phyloP scores from a whole-genome alignment of 2,888 invertebrate genomes.

The Callinectes sapidus region DNA sequence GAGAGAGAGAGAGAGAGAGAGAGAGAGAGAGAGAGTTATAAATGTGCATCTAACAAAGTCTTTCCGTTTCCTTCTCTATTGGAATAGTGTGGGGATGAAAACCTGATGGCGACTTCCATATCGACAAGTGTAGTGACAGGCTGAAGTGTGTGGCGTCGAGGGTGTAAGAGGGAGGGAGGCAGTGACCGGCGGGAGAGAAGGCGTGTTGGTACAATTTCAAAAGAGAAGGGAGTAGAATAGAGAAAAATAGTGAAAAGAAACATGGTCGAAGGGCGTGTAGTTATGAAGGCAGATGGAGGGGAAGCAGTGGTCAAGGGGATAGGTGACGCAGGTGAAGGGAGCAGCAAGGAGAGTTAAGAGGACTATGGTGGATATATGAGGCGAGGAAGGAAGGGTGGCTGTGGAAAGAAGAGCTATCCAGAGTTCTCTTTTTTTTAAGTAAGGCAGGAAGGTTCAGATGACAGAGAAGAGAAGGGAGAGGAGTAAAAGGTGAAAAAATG shows the following conservation, averaged over 20 bases:
- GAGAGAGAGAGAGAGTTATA: too few relatives aligned
- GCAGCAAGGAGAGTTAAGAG: background rate
- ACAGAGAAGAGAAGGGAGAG: background rate
- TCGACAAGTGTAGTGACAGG: background rate
- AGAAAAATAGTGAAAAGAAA: background rate
- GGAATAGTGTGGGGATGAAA: background rate
- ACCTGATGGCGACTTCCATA: background rate
- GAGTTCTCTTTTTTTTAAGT: background rate
- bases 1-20: background rate
- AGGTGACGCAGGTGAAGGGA: slow-evolving; percentile 4
- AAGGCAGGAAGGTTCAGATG: background rate
- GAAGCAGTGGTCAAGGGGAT: background rate
- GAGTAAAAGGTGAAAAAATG: background rate
- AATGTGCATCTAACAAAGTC: background rate
- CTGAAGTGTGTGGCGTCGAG: background rate
- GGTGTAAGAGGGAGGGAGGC: background rate
- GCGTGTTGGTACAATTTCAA: background rate
- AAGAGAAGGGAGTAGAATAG: background rate
- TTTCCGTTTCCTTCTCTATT: background rate
- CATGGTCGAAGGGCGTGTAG: background rate
- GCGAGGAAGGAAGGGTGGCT: background rate
- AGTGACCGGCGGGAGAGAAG: background rate
- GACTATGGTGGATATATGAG: background rate
- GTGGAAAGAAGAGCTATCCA: background rate
- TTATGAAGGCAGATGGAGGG: background rate